Evolutionary conservation across 2,888 invertebrate species (phyloP), one percentile per base, ranked within the genome.

Genomic region (Pediacus dermestoides): DNA sequence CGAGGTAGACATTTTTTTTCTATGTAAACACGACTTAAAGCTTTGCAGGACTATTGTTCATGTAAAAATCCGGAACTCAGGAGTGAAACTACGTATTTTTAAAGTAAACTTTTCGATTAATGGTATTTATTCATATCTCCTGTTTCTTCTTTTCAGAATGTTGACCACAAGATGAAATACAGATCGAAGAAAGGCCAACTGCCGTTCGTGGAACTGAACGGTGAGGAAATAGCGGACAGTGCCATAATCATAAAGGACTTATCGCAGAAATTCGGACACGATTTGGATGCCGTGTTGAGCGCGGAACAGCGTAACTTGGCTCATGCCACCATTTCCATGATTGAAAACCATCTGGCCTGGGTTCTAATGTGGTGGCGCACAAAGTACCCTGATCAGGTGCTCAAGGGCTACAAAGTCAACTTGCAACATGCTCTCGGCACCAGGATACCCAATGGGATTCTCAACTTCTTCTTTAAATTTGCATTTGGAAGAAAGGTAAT

Each of bases 191-290:
- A 94, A 68, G 93, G 93, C 30, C 90, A 89, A 69, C 75, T 95
- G 58, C 96, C 95, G 18, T 96, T 95, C 73, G 80, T 96, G 53
- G 93, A 95, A 70, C 68, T 95, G 45, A 95, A 96, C 67, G 95
- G 94, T 26, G 89, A 91, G 64, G 92, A 95, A 73, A 84, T 93
- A 52, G 86, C 92, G 30, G 95, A 95, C 72, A 91, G 91, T 64
- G 80, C 87, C 49, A 83, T 91, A 60, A 92, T 94, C 62, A 85
- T 95, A 60, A 86, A 88, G 63, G 88, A 91, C 61, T 74, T 95
- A 42, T 80, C 88, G 26, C 81, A 85, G 63, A 84, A 85, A 64
- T 89, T 85, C 67, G 82, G 78, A 57, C 87, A 86, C 67, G 87
- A 93, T 63, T 73, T 90, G 55, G 93, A 94, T 68, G 81, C 83